phyloP scores from a whole-genome alignment of 2,113 vertebrate genomes.

The Tapirus terrestris region DNA sequence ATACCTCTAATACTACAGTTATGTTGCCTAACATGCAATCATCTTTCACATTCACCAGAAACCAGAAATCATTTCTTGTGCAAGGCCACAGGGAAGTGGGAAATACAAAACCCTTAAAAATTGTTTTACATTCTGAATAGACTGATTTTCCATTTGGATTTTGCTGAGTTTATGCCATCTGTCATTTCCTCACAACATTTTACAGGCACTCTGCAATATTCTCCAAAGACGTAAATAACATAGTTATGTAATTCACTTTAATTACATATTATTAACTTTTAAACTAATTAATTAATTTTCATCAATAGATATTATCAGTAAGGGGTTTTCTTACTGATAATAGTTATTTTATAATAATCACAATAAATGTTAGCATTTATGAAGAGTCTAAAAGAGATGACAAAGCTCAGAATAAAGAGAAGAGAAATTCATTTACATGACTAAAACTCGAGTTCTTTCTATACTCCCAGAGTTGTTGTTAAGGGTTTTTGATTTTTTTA shows the following conservation, averaged over 20 bases:
- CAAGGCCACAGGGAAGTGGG: not conserved
- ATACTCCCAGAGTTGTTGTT: not conserved
- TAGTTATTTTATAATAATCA: not conserved
- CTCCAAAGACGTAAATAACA: not conserved
- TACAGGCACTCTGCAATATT: not conserved
- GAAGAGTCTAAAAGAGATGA: not conserved
- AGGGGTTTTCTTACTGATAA: not conserved
- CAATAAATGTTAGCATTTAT: constrained; percentile 2
- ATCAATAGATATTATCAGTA: not conserved
- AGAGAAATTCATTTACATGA: not conserved
- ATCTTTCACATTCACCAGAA: not conserved
- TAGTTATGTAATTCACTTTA: not conserved
- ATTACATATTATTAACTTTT: not conserved
- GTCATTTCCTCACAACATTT: not conserved
- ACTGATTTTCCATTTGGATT: constrained; percentile 28
- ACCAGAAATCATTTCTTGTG: not conserved
- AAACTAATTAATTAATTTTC: not conserved
- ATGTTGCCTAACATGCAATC: not conserved
- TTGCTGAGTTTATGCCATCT: not conserved
- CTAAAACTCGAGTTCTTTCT: not conserved
- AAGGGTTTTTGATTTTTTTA: not conserved
- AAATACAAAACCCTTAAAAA: not conserved
- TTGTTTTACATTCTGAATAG: not conserved
- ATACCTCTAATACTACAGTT: not conserved
- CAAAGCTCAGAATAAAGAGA: not conserved